These are phyloP conservation scores for Lepidocyrtoides sp. DNA, from an alignment of 2,888 invertebrate species.

Conservation along the genomic window DNA sequence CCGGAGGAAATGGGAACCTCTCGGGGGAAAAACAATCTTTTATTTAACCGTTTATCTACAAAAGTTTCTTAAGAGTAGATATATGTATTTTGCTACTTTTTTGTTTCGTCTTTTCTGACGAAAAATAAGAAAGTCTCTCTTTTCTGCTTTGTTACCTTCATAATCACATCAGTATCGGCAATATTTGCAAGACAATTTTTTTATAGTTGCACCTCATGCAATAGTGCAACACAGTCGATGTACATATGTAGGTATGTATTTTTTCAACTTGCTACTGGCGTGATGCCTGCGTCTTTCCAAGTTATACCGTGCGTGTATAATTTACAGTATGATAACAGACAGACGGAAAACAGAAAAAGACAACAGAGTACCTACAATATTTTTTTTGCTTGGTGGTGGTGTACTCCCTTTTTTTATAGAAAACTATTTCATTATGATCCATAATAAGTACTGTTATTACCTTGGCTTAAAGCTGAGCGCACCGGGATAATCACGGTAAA, in stretches of 20 bases:
- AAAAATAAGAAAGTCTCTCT: background rate
- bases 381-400: background rate
- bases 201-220: background rate
- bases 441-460: background rate
- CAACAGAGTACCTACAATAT: background rate
- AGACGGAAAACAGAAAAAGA: background rate
- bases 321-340: background rate
- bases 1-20: constrained; percentile 28
- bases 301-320: constrained; percentile 16
- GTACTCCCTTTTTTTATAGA: background rate
- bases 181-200: background rate
- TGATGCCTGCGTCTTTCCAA: constrained; percentile 23
- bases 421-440: constrained; percentile 31
- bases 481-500: constrained; percentile 55
- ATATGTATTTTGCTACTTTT: background rate
- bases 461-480: background rate
- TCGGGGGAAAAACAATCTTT: constrained; percentile 24
- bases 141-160: constrained; percentile 53
- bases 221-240: too few relatives aligned
- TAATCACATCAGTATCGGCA: constrained; percentile 58
- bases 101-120: background rate
- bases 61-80: too few relatives aligned
- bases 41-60: background rate
- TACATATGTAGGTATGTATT: too few relatives aligned
- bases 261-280: constrained; percentile 27